A percentile compares a stretch with the other conserved stretches of the same genome.
phyloP scores from a whole-genome alignment of 2,797 vertebrate genomes.

The Alcedo quadribrachys region DNA sequence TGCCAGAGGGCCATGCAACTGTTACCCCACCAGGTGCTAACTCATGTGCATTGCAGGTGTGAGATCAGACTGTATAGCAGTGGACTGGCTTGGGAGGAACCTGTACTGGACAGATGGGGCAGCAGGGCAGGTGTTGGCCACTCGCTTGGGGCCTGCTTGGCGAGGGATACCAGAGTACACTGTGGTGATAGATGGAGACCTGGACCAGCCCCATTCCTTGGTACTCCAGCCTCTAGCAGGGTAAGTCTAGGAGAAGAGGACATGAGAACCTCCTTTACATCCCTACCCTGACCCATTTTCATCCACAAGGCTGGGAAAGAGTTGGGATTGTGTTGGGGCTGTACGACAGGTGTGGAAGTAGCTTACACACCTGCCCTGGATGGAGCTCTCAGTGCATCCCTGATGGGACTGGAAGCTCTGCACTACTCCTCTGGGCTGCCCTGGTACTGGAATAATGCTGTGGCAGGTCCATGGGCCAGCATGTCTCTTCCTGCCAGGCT shows the following conservation, averaged over 20 bases:
- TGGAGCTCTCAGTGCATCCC: neutral
- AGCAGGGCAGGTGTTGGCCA: slow-evolving; percentile 86
- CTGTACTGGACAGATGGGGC: slow-evolving; percentile 91
- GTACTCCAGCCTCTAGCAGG: slow-evolving; percentile 86
- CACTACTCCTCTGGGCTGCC: neutral
- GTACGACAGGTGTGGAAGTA: neutral
- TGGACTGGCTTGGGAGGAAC: slow-evolving; percentile 92
- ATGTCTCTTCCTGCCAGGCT: slow-evolving; percentile 72
- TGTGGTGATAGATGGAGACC: slow-evolving; percentile 83
- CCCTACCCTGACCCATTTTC: neutral
- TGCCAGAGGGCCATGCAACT: neutral
- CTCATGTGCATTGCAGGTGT: slow-evolving; percentile 78
- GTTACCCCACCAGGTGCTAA: neutral
- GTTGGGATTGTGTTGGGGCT: neutral
- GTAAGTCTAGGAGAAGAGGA: slow-evolving; percentile 67
- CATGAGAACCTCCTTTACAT: neutral
- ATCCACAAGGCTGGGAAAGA: neutral
- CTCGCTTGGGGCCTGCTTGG: slow-evolving; percentile 73
- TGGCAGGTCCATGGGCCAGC: neutral
- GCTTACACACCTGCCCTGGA: neutral
- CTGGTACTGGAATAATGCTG: neutral
- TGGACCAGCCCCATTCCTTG: slow-evolving; percentile 87
- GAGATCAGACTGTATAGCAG: slow-evolving; percentile 86
- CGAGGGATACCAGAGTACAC: slow-evolving; percentile 79
- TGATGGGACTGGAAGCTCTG: neutral